Base-by-base conservation (phyloP, 2,888 invertebrate species). In the Synergus laeviventris region DNA sequence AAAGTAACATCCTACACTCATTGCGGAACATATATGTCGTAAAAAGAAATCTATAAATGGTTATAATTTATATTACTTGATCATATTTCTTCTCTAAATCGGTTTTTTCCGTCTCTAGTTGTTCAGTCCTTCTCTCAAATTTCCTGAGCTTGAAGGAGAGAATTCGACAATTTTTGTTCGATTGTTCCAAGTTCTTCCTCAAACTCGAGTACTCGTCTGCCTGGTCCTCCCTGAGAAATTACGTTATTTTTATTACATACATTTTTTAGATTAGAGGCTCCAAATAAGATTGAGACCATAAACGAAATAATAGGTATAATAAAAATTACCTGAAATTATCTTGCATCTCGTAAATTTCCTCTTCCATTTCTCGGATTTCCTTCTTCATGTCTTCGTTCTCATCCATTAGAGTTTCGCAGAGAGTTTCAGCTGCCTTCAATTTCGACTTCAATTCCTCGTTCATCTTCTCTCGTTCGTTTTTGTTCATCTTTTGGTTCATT, bases 291-390 rank as follows among this genome's bases (percentile, higher is more conserved):
- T 66, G 49, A 49, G 70, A 8, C 4, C 70, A 49, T 70, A 36
- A 70, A 49, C 16, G 18, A 70, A 76, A 59, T 59, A 60, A 66
- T 76, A 14, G 49, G 16, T 61, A 70, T 70, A 62, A 78, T 76
- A 78, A 64, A 76, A 62, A 45, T 76, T 89, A 95, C 93, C 96
- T 94, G 91, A 97, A 98, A 89, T 96, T 97, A 89, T 99, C 99
- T 90, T 99, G 99, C 95, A 99, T 96, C 91, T 99, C 99, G 88
- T 99, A 99, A 91, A 99, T 98, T 92, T 99, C 99, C 82, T 97
- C 96, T 89, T 98, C 98, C 87, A 99, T 93, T 87, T 98, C 98
- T 49, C 96, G 92, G 75, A 99, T 93, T 91, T 99, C 99, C 84
- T 96, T 96, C 89, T 98, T 97, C 92, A 98, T 96, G 83, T 97